Base-by-base conservation (phyloP, 2,113 vertebrate genomes). In the Stegostoma tigrinum region DNA sequence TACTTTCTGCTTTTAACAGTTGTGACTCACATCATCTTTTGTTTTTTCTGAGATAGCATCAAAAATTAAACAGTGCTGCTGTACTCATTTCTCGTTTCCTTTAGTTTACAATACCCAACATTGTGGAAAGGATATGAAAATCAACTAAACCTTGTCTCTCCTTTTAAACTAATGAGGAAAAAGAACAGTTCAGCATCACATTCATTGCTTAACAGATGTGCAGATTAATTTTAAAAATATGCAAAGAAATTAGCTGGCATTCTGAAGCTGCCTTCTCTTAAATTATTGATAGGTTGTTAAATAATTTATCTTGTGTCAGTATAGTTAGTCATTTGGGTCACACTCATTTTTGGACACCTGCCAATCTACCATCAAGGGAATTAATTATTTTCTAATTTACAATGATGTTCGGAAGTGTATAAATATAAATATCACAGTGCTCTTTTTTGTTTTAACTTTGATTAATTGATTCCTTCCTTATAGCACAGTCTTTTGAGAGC, bases 351-450 rank as follows among this genome's bases (percentile, higher is more conserved):
- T 95, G 94, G 94, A 75, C 94, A 95, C 42, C 94, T 95, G 94
- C 94, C 94, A 95, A 95, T 95, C 94, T 72, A 72, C 67, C 67
- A 95, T 72, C 94, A n/a, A 45, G 94, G 94, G 94, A 95, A 45
- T 75, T 95, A 72, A 95, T 95, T 95, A 95, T 95, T 95, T 72
- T 70, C 94, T 95, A 95, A 95, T 95, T 72, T 95, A 95, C 67
- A 72, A 70, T 95, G 94, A 95, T 70, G 66, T 75, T 72, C 66
- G 67, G 94, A 72, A 95, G 67, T 95, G 94, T 95, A 52, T 70
- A 72, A 72, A 72, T 70, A 95, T 95, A 95, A 95, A 95, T 95
- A 95, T 95, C 42, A 70, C 68, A 34, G 38, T 95, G 42, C 66
- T 70, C 94, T 30, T 72, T 94, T 95, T 95, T 95, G 93, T 95